Conservation (phyloP, 2,888 invertebrate genomes). For the Mythimna albipuncta region DNA sequence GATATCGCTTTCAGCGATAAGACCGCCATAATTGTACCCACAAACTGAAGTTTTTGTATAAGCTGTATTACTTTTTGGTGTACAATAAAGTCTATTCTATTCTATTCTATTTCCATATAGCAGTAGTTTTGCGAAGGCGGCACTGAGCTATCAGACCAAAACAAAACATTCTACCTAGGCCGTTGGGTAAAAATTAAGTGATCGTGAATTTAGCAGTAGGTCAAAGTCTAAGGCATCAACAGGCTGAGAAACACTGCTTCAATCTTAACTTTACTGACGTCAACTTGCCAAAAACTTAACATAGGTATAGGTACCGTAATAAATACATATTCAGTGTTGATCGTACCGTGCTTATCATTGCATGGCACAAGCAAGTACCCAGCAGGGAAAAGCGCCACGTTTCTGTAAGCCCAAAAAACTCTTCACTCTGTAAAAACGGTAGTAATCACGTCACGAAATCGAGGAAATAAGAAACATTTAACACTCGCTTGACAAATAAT, state of each 20-base stretch:
- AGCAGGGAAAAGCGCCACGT: conserved; percentile 12
- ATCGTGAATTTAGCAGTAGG: not conserved
- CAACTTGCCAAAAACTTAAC: not conserved
- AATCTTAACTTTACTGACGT: not conserved
- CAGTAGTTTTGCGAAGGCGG: not conserved
- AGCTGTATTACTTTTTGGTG: too few species aligned
- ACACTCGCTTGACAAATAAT: conserved; percentile 42
- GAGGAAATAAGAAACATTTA: conserved; percentile 51
- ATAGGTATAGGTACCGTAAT: too few species aligned
- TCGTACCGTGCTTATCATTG: not conserved
- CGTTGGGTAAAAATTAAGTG: not conserved
- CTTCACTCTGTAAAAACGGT: conserved; percentile 13
- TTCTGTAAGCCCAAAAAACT: conserved; percentile 27
- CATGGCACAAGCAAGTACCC: conserved; percentile 10
- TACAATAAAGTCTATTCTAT: too few species aligned
- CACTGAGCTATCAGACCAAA: not conserved
- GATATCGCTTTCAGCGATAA: too few species aligned
- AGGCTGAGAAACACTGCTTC: not conserved
- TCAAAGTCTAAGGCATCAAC: not conserved
- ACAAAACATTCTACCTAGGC: not conserved
- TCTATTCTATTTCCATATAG: too few species aligned
- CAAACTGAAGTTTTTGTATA: too few species aligned
- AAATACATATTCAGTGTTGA: not conserved
- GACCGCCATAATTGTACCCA: too few species aligned
- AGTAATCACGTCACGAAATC: conserved; percentile 17